Base-by-base conservation (phyloP, 2,797 vertebrate species). In the Esox lucius region DNA sequence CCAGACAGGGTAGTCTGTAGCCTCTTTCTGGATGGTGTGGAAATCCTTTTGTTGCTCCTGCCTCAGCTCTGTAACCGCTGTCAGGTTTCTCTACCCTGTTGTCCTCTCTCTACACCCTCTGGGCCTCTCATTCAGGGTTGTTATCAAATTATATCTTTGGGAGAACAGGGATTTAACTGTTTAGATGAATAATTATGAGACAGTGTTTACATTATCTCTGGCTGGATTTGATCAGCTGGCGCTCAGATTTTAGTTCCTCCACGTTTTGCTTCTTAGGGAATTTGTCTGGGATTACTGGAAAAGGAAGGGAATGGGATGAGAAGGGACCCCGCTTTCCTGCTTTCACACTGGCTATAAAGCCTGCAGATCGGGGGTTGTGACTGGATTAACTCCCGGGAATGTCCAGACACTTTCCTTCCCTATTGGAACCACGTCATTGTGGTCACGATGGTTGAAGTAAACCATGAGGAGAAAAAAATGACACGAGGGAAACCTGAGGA, bases 171-270 rank as follows among this genome's bases (percentile, higher is more conserved):
- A 59, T 59, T 65, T 42, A 75, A 69, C 42, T 62, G 70, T 76
- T 59, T 69, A 75, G n/a, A 42, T 70, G 61, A 68, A 62, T 59
- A 76, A 42, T 56, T 72, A 2, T 49, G 51, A 80, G 68, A 53
- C 33, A 33, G 53, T 78, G 76, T 88, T 89, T 86, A 75, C 77
- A 81, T 82, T 71, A 75, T 75, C 75, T 76, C 85, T 85, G 86
- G 88, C 84, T 88, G 89, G 77, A 80, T 88, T 88, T 83, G 70
- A 86, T 87, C 83, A 83, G 5, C 26, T 72, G 70, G 49, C 46
- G 72, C 73, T 72, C 76, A 80, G 78, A 74, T 19, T 62, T 59
- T 64, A 71, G 72, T 83, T 72, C 80, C 49, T 73, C 46, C 68
- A 53, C 24, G 16, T 71, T 22, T 33, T 42, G 39, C 75, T 84